These are phyloP conservation scores for Rhagoletis zephyria DNA, from an alignment of 1,140 invertebrate genomes.

Conservation along the genomic window DNA sequence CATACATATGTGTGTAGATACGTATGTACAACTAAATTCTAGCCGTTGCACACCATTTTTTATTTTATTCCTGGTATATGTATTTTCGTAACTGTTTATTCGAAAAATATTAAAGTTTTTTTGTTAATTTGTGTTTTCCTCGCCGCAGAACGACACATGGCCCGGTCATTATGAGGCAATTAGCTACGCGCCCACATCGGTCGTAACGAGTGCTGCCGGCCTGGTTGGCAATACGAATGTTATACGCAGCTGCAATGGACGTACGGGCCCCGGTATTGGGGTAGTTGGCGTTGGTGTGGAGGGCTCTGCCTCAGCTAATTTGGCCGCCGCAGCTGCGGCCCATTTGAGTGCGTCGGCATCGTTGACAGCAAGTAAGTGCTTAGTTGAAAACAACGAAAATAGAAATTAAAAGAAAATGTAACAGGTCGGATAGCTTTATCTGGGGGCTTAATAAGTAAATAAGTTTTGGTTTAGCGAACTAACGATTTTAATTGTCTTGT, in stretches of 20 bases:
- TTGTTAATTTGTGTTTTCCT: slow-evolving; percentile 11
- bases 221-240: slow-evolving; percentile 65
- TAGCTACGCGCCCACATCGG: slow-evolving; percentile 62
- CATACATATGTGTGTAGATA: no score
- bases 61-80: slow-evolving; percentile 10
- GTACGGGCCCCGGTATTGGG: slow-evolving; percentile 61
- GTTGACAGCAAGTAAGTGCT: slow-evolving; percentile 75
- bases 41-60: slow-evolving; percentile 20
- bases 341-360: slow-evolving; percentile 74
- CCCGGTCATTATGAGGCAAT: slow-evolving; percentile 65
- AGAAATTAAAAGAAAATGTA: background rate
- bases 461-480: no score
- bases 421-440: background rate
- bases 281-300: slow-evolving; percentile 58
- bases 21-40: background rate
- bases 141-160: slow-evolving; percentile 66
- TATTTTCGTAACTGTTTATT: slow-evolving; percentile 29
- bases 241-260: slow-evolving; percentile 66
- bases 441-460: no score
- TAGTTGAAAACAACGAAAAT: background rate
- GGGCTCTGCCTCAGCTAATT: slow-evolving; percentile 55
- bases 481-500: slow-evolving; percentile 5
- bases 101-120: background rate
- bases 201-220: slow-evolving; percentile 53
- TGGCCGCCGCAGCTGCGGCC: slow-evolving; percentile 53